Evolutionary conservation across 2,797 vertebrate species (phyloP), one percentile per base, ranked within the genome.

Genomic region (Falco novaeseelandiae): DNA sequence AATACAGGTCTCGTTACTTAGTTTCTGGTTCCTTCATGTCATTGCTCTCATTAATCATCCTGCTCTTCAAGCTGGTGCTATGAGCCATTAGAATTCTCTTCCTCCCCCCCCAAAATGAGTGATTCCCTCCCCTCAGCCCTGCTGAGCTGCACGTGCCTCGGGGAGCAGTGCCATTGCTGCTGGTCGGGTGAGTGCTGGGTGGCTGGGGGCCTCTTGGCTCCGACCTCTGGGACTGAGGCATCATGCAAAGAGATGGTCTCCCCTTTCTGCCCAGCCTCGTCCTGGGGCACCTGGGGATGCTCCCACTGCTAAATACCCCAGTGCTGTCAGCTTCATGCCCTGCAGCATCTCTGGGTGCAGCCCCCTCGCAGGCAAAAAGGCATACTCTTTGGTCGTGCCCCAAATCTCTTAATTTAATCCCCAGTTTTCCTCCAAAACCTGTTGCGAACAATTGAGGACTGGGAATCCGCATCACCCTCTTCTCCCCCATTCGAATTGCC

Each of bases 1-100:
- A 97, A 96, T 95, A 89, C 95, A 96, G 93, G 87, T 95, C 95
- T 97, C 92, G 85, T 97, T 97, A 95, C 93, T 97, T 89, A 85
- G 84, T 83, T 93, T 94, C 93, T 70, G 52, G 88, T 77, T 96
- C 83, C 87, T 92, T 95, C n/a, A 3, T 80, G 84, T 78, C 74
- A 12, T 18, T 72, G 77, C 74, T 91, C 93, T 96, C 90, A 14
- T 97, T 97, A 96, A 96, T 97, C 97, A 97, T 74, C 49, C 82
- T 52, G 76, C 30, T 90, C 73, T 86, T 89, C 79, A 62, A 86
- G 92, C 15, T 2, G 0, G 12, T 29, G 65, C 90, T 91, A 9
- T 42, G 54, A 62, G 51, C 51, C 26, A 1, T 70, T 85, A 76
- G 80, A 74, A 54, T 32, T 62, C 12, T 5, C 54, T 67, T 0